Base-by-base conservation (phyloP, 64 coral and sea anemone genomes). In the Pocillopora verrucosa region DNA sequence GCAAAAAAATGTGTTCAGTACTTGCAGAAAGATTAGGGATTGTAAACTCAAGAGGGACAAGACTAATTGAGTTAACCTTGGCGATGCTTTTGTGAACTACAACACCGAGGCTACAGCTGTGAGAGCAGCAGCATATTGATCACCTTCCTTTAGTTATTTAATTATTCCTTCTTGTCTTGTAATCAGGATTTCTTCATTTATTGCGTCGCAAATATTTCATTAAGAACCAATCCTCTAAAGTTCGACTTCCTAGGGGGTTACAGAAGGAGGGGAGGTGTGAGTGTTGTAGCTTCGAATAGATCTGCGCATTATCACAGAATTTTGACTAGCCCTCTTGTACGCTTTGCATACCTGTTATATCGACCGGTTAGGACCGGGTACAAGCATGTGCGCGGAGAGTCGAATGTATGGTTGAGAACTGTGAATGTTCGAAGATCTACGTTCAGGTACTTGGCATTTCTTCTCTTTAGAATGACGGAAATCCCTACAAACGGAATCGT, bases 31-130 rank as follows among this genome's bases (percentile, higher is more conserved):
- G 75, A 85, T 96, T 11, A 85, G 83, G 17, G 90, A 83, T 67
- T 92, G 94, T 77, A 95, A 95, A 70, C 91, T 98, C 4, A 94
- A 95, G 67, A 88, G 96, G 59, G 93, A 98, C 79, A 94, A 94
- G 76, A 84, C 73, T 10, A 90, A 64, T 34, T 91, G 94, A 74
- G 87, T 91, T 19, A 98, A 93, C 89, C 86, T 98, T 35, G 96
- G 96, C 62, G 95, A 98, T 88, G 96, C 96, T 58, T 98, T 98
- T 59, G 96, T 98, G 16, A 98, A 98, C 88, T 98, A 84, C 73
- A 89, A 92, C 56, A 81, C 67, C 6, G 87, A 91, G 63, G 93
- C 90, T 16, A 88, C 93, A 35, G 96, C 96, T n/a, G 83, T 72
- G 26, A 92, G 89, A 93, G 96, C 96, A 10, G 92, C 95, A 20